Base-by-base conservation (phyloP, 2,888 invertebrate species). In the Cataglyphis cursor region DNA sequence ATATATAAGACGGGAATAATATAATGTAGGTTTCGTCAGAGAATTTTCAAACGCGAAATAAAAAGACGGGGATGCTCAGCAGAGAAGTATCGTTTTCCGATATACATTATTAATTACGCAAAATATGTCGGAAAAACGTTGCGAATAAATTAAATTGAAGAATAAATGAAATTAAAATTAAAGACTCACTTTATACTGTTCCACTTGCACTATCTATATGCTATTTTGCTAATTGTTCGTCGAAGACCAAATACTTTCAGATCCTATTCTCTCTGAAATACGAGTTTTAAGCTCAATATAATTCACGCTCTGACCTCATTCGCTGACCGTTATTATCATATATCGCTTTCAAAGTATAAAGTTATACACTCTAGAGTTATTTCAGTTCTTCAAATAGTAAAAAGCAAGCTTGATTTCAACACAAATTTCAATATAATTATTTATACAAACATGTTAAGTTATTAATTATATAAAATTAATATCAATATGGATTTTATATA, bases 241-340 rank as follows among this genome's bases (percentile, higher is more conserved):
- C 66, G 38, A 66, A 75, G 75, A 51, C 38, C 75, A 68, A 54
- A 66, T 76, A 66, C 38, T 76, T 76, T 66, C 66, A 76, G 38
- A 41, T 54, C 66, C 54, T 9, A 51, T 76, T 76, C 54, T 66
- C 54, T 76, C 44, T 66, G 15, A 38, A 51, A 65, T 38, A 8
- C 38, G 24, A 51, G 51, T 54, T 76, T 75, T 51, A 35, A 75
- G 24, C 75, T 65, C 48, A 68, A 76, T 76, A 38, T 54, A 68
- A 75, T 68, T 76, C 76, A 76, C 66, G 28, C 54, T 66, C 68
- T n/a, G 68, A 76, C 68, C 68, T 76, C 38, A 54, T 76, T 76
- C 31, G 8, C 28, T 76, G 51, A 54, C 76, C 68, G 51, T 66
- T 41, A 66, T 35, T 62, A 74, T 62, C 74, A 48, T n/a, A 12